Evolutionary conservation across 2,797 vertebrate genomes (phyloP).

Genomic region (Merluccius polli): DNA sequence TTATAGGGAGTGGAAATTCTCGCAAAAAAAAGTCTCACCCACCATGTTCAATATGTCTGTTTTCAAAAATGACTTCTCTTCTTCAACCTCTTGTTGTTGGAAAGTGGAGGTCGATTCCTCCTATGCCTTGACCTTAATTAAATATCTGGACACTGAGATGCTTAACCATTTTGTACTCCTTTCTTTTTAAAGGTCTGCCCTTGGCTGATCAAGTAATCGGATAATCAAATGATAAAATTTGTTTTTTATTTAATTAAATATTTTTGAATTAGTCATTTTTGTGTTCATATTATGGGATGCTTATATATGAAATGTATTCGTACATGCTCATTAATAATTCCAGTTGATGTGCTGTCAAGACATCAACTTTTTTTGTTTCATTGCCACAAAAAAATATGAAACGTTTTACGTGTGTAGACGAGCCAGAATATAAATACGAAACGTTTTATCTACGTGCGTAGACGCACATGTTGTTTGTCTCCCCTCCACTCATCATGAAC

Average conservation of each 20-base stretch:
- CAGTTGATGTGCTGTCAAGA: not conserved
- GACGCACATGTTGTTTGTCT: not conserved
- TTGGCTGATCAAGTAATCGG: not conserved
- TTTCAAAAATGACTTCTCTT: not conserved
- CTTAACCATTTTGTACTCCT: not conserved
- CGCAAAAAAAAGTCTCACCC: not conserved
- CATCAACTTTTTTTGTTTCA: not conserved
- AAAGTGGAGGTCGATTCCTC: not conserved
- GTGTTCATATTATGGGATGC: not conserved
- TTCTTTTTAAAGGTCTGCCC: not conserved
- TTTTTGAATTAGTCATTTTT: not conserved
- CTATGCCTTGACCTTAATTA: not conserved
- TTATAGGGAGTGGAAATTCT: not conserved
- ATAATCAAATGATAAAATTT: not conserved
- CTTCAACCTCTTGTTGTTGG: not conserved
- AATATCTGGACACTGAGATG: not conserved
- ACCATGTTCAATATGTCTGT: not conserved
- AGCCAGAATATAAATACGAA: too few relatives aligned
- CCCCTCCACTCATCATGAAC: conserved; percentile 45
- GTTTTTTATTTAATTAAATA: not conserved
- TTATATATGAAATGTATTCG: not conserved
- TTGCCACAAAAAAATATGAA: not conserved
- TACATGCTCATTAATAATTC: not conserved
- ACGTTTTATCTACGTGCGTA: conserved; percentile 4
- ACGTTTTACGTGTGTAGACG: conserved; percentile 9